These are phyloP conservation scores for Isotomurus palustris DNA, from an alignment of 2,888 invertebrate genomes.

Conservation along the genomic window DNA sequence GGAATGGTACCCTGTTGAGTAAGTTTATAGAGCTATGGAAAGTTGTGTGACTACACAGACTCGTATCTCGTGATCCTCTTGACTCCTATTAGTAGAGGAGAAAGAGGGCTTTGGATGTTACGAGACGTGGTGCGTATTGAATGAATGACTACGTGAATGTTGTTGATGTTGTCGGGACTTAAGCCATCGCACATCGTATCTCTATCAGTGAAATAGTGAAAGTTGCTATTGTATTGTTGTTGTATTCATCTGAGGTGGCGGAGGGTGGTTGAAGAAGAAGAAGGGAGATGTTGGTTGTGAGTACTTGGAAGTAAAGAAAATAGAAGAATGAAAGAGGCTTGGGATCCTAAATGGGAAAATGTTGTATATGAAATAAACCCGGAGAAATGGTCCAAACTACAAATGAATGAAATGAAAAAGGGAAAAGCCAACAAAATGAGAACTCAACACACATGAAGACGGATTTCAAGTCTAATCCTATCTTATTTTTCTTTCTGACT, in stretches of 20 bases:
- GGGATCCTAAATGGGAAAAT: conserved; percentile 8
- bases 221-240: neutral
- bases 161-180: too few species aligned
- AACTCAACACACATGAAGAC: conserved; percentile 13
- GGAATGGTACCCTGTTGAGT: too few species aligned
- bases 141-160: too few species aligned
- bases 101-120: too few species aligned
- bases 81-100: conserved; percentile 5
- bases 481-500: conserved; percentile 15
- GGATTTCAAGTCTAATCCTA: conserved; percentile 8
- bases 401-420: conserved; percentile 13
- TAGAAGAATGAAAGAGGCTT: neutral
- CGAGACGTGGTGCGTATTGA: too few species aligned
- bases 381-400: conserved; percentile 15
- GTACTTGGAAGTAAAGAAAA: neutral
- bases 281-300: neutral
- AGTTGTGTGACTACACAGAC: neutral
- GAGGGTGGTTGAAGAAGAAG: conserved; percentile 1
- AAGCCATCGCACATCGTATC: too few species aligned
- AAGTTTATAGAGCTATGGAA: neutral
- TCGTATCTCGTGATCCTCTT: conserved; percentile 1
- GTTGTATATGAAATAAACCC: conserved; percentile 13
- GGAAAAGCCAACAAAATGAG: conserved; percentile 16
- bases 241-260: neutral
- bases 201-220: neutral